Base-by-base conservation (phyloP, 2,113 vertebrate species). In the Helogale parvula region DNA sequence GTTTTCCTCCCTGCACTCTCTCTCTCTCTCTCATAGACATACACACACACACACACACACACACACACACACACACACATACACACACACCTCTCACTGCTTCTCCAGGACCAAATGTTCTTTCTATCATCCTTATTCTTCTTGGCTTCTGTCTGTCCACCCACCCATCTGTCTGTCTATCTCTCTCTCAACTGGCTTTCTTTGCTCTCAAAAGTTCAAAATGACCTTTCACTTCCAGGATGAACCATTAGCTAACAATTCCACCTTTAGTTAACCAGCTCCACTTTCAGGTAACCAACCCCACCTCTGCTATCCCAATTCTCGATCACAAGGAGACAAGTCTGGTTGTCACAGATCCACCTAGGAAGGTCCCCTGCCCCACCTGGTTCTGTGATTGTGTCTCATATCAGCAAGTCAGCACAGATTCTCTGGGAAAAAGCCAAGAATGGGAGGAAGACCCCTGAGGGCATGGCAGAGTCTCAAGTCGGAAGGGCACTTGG, bases 401-500 rank as follows among this genome's bases (percentile, higher is more conserved):
- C 66, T 72, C 15, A 2, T 41, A n/a, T 81, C 72, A 47, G 72
- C 72, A 76, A 41, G 14, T 0, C 3, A 25, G 25, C 14, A 16
- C 72, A 4, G 25, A 47, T 7, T 76, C 72, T 50, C 50, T 0
- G 3, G 60, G 79, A 52, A 76, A 87, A 52, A n/a, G 79, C 13
- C 1, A 10, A 15, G 50, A 60, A 27, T 0, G 31, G 50, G 27
- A 82, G 90, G 45, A 81, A 29, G n/a, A 6, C 7, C 33, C 7
- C 21, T 1, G 3, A 17, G 4, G 5, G 21, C 14, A 12, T 0
- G 0, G 29, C 23, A 17, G 33, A 47, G 7, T n/a, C 33, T 21
- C 15, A 27, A 14, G 27, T 71, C 29, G 71, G 54, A 27, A 29
- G 45, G 23, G 11, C 31, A 5, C 38, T 50, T 12, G 23, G 69